These are phyloP conservation scores for Chaenocephalus aceratus DNA, from an alignment of 2,113 vertebrate genomes.

Conservation along the genomic window DNA sequence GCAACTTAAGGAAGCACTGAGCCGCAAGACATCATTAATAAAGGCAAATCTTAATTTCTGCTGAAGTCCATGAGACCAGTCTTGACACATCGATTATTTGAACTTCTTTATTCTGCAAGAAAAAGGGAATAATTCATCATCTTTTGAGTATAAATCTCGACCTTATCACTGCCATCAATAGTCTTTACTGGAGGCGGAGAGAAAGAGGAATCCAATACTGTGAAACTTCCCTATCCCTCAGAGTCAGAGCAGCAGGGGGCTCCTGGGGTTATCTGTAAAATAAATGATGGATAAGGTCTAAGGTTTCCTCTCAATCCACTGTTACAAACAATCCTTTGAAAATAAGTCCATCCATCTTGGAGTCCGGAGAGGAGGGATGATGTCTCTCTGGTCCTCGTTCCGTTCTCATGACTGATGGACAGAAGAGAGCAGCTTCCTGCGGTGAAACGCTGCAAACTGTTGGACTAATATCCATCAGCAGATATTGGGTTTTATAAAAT, in stretches of 20 bases:
- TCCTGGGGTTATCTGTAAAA: neutral
- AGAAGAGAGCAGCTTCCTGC: no score
- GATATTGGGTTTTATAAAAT: conserved; percentile 8
- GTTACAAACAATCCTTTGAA: neutral
- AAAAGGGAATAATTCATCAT: conserved; percentile 9
- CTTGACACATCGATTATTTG: no score
- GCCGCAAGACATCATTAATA: no score
- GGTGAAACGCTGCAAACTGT: no score
- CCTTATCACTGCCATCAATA: neutral
- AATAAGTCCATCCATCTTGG: conserved; percentile 43
- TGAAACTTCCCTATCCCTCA: neutral
- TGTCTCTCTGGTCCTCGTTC: conserved; percentile 19
- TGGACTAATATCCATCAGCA: neutral
- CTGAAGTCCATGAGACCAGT: no score
- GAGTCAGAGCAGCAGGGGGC: neutral
- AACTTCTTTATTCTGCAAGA: no score
- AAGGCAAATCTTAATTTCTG: no score
- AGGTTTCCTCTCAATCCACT: conserved; percentile 10
- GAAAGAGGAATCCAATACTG: conserved; percentile 12
- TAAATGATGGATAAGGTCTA: conserved; percentile 23
- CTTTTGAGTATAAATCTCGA: conserved; percentile 2
- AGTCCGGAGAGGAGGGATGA: conserved; percentile 5
- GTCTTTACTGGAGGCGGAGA: neutral
- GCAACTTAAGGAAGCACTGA: no score
- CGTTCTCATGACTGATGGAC: conserved; percentile 29